Percentiles rank a stretch among this genome's conserved stretches.
Evolutionary conservation across 1,140 invertebrate genomes (phyloP).

Genomic region (Pomacea maculata): DNA sequence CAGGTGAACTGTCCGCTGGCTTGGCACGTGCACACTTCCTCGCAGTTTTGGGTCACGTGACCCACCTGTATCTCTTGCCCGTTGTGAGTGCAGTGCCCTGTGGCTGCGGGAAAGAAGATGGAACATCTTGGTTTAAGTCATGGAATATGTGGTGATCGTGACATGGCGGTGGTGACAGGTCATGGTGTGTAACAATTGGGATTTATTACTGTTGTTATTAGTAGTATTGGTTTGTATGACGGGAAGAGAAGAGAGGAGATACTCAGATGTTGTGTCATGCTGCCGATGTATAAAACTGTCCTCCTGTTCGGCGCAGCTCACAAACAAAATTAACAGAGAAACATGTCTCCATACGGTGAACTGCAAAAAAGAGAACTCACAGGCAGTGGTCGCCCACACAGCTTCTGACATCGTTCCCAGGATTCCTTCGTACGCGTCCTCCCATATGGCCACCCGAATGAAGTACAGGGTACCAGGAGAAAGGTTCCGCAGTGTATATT

Average conservation of each 20-base stretch:
- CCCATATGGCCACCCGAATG: conserved; percentile 24
- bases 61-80: conserved; percentile 25
- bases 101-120: conserved; percentile 11
- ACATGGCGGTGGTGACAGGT: neutral
- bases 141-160: neutral
- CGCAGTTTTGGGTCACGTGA: conserved; percentile 28
- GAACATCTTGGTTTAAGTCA: neutral
- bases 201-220: neutral
- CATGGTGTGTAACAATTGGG: neutral
- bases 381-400: conserved; percentile 8
- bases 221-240: neutral
- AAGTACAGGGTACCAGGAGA: conserved; percentile 27
- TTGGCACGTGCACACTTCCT: conserved; percentile 33
- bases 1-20: conserved; percentile 26
- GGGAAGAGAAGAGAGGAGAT: neutral
- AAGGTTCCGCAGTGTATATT: conserved; percentile 20
- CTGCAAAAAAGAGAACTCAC: conserved; percentile 11
- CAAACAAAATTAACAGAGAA: neutral
- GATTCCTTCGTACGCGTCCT: neutral
- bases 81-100: conserved; percentile 23
- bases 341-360: neutral
- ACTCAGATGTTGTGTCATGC: neutral
- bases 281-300: neutral
- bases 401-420: conserved; percentile 25
- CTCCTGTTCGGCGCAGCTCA: neutral